A percentile compares a stretch with the other conserved stretches of the same genome.
Evolutionary conservation across 2,797 vertebrate species (phyloP).

Genomic region (Propithecus deckenii): DNA sequence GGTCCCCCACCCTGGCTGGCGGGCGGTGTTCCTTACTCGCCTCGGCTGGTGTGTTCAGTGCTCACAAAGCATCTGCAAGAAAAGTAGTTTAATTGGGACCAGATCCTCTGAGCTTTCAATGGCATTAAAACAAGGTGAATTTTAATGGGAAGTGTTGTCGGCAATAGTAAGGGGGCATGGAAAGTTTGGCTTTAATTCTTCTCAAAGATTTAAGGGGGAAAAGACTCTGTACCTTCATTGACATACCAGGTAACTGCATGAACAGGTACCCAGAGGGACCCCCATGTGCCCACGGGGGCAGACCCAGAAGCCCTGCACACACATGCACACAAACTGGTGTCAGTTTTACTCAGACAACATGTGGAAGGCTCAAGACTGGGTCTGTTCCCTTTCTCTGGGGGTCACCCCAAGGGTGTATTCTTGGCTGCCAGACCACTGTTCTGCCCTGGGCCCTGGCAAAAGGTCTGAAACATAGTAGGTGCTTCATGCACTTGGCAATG

Average conservation of each 20-base stretch:
- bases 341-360: not conserved
- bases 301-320: not conserved
- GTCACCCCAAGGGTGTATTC: not conserved
- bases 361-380: not conserved
- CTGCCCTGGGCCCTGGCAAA: not conserved
- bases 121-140: constrained; percentile 54
- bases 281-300: not conserved
- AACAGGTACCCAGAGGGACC: not conserved
- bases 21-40: not conserved
- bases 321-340: not conserved
- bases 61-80: constrained; percentile 50
- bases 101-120: constrained; percentile 63
- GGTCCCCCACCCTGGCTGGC: not conserved
- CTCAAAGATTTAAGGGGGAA: not conserved
- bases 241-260: not conserved
- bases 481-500: not conserved
- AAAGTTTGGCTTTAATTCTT: constrained; percentile 35
- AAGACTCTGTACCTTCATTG: not conserved
- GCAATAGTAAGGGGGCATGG: constrained; percentile 22
- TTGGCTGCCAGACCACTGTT: not conserved
- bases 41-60: not conserved
- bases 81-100: constrained; percentile 68
- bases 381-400: not conserved
- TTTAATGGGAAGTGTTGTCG: constrained; percentile 46
- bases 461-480: not conserved